phyloP scores from a whole-genome alignment of 1,140 invertebrate genomes.

The Aphaenogaster ashmeadi region DNA sequence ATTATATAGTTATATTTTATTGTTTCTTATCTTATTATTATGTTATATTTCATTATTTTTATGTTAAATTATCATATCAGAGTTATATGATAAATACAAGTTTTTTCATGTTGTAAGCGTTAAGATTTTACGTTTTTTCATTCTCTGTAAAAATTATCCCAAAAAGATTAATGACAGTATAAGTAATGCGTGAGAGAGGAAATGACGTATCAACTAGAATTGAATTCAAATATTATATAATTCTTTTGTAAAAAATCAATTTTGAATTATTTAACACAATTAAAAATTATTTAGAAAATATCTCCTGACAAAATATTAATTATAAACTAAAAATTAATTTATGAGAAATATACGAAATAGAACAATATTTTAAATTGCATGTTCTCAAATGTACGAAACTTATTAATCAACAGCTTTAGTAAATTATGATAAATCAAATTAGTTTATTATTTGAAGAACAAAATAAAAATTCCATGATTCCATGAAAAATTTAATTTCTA shows the following conservation, averaged over 20 bases:
- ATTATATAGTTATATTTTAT: not conserved
- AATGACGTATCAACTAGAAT: not conserved
- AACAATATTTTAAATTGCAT: not conserved
- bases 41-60: not conserved
- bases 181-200: not conserved
- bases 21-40: not conserved
- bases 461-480: not conserved
- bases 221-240: not conserved
- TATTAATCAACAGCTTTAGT: not conserved
- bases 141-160: not conserved
- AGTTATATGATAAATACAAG: not conserved
- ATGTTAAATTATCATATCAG: not conserved
- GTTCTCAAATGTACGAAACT: not conserved
- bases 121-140: not conserved
- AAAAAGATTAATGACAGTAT: not conserved
- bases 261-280: not conserved
- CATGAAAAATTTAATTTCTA: not conserved
- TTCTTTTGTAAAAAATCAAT: not conserved
- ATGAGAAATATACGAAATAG: not conserved
- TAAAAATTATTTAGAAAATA: not conserved
- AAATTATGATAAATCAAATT: slow-evolving; percentile 17
- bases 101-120: not conserved
- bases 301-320: not conserved
- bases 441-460: not conserved
- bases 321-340: slow-evolving; percentile 5